These are phyloP conservation scores for Eupristina koningsbergeri DNA, from an alignment of 1,140 invertebrate species.

Conservation along the genomic window DNA sequence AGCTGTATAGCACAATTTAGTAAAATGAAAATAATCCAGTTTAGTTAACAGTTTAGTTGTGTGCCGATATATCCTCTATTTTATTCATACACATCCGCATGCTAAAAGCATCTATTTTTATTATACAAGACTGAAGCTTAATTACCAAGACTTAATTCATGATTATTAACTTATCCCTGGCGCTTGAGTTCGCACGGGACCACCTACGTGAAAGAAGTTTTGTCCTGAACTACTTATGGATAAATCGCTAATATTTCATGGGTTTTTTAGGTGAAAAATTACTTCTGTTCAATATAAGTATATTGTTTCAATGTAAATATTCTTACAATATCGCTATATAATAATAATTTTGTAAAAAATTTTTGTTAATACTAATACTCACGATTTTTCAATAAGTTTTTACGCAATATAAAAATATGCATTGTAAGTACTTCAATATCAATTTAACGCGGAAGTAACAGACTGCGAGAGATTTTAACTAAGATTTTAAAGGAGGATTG, in stretches of 20 bases:
- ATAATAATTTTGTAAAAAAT: too few relatives aligned
- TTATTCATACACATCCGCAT: slow-evolving; percentile 3
- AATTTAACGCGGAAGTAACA: too few relatives aligned
- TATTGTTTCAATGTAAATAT: neutral
- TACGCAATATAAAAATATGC: too few relatives aligned
- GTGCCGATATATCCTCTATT: neutral
- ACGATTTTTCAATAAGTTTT: too few relatives aligned
- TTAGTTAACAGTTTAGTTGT: neutral
- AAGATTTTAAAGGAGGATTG: too few relatives aligned
- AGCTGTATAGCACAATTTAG: neutral
- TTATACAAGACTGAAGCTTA: neutral
- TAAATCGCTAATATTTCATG: neutral
- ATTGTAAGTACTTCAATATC: too few relatives aligned
- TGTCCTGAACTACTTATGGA: neutral
- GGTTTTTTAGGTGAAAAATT: neutral
- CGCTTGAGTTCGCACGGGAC: neutral
- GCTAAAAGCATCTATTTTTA: neutral
- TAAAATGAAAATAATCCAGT: neutral
- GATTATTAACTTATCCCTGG: neutral
- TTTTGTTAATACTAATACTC: too few relatives aligned
- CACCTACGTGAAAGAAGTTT: neutral
- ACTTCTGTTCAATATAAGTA: neutral
- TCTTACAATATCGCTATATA: neutral
- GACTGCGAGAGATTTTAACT: too few relatives aligned
- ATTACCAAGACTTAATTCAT: neutral